A percentile compares a stretch with the other conserved stretches of the same genome.
phyloP scores from a whole-genome alignment of 2,113 vertebrate species.

The Todiramphus saurophagus region DNA sequence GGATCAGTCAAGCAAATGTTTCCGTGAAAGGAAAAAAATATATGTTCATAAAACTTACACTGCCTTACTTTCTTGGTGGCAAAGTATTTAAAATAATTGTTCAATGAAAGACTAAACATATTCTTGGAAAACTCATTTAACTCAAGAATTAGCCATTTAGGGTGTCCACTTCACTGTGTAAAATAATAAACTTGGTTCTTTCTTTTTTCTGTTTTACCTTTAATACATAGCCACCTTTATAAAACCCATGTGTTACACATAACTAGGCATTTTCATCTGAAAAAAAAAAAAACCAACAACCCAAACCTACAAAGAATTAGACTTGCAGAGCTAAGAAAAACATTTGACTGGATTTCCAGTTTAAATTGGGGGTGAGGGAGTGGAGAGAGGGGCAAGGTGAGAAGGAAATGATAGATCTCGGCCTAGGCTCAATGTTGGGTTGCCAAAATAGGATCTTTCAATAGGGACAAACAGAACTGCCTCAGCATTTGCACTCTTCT shows the following conservation, averaged over 20 bases:
- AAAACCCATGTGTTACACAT: neutral
- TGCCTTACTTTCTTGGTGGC: neutral
- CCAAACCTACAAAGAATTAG: neutral
- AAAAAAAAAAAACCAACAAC: neutral
- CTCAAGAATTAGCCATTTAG: neutral
- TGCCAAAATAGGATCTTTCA: neutral
- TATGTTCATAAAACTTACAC: neutral
- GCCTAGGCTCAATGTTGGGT: neutral
- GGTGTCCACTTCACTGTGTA: neutral
- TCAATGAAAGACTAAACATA: constrained; percentile 46
- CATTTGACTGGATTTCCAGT: neutral
- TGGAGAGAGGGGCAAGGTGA: neutral
- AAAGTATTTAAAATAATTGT: constrained; percentile 55
- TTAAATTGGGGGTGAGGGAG: neutral
- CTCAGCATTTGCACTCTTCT: neutral
- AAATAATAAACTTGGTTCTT: constrained; percentile 3
- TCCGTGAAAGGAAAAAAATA: neutral
- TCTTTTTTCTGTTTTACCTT: constrained; percentile 29
- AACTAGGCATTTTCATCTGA: neutral
- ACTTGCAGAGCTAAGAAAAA: neutral
- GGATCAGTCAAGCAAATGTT: constrained; percentile 24
- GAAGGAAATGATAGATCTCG: neutral
- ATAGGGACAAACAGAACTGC: neutral
- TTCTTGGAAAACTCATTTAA: constrained; percentile 16
- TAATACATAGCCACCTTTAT: neutral